These are phyloP conservation scores for Pyrrhosoma nymphula DNA, from an alignment of 2,888 invertebrate genomes.

Conservation along the genomic window DNA sequence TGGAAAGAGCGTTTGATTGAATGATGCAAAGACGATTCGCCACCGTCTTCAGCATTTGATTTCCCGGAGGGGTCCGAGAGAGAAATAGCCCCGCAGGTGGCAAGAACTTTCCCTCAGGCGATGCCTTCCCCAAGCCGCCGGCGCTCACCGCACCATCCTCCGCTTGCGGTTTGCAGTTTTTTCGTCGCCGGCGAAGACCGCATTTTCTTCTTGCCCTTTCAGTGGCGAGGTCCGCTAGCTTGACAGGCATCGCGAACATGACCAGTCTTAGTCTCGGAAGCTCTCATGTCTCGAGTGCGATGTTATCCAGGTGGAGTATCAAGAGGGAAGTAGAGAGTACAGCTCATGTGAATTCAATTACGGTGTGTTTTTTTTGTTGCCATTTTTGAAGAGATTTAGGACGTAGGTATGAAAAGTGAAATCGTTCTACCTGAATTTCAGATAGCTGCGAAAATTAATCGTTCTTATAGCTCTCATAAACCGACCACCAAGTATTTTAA, in stretches of 20 bases:
- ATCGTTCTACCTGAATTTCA: too few relatives aligned
- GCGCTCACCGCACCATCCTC: background rate
- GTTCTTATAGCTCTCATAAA: too few relatives aligned
- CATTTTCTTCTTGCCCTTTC: background rate
- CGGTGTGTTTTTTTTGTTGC: too few relatives aligned
- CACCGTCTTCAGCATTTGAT: background rate
- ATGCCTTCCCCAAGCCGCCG: background rate
- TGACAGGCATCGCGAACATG: background rate
- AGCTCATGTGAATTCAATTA: too few relatives aligned
- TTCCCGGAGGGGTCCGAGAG: background rate
- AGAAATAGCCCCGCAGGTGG: background rate
- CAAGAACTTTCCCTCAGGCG: background rate
- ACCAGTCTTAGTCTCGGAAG: background rate
- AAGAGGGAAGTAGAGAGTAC: background rate
- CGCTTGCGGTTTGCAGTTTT: background rate
- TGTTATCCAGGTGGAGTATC: background rate
- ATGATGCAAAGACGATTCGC: too few relatives aligned
- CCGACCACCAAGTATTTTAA: too few relatives aligned
- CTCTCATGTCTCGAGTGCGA: background rate
- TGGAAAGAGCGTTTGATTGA: too few relatives aligned
- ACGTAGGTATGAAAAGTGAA: too few relatives aligned
- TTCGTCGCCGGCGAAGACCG: background rate
- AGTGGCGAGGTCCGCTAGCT: background rate
- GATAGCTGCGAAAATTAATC: too few relatives aligned
- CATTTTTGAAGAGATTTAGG: too few relatives aligned